A percentile compares a stretch with the other conserved stretches of the same genome.
Evolutionary conservation across 2,888 invertebrate genomes (phyloP).

Genomic region (Philonicus albiceps): DNA sequence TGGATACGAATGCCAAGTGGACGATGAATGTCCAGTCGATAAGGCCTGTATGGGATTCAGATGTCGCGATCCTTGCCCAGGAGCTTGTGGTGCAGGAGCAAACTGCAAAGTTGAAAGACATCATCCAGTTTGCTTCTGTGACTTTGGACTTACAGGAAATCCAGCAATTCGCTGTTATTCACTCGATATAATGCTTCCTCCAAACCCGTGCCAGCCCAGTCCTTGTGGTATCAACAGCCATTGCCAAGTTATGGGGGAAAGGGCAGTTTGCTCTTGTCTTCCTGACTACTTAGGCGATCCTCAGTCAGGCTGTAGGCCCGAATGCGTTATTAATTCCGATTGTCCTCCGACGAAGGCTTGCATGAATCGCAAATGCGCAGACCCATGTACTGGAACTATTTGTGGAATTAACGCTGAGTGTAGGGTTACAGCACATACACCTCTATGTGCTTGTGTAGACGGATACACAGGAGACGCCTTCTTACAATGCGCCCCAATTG

Average conservation of each 20-base stretch:
- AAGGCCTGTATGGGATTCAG: conserved; percentile 82
- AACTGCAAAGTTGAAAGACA: conserved; percentile 79
- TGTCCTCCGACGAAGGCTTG: conserved; percentile 79
- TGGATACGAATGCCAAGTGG: conserved; percentile 81
- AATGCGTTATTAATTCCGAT: conserved; percentile 84
- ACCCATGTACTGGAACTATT: conserved; percentile 76
- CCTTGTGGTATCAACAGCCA: conserved; percentile 83
- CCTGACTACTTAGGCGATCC: conserved; percentile 83
- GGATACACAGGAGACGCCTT: conserved; percentile 84
- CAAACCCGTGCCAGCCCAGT: conserved; percentile 75
- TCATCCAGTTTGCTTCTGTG: conserved; percentile 81
- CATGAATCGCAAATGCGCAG: conserved; percentile 75
- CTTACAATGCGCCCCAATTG: conserved; percentile 72
- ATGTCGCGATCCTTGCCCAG: conserved; percentile 84
- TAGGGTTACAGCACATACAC: conserved; percentile 80
- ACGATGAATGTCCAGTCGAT: conserved; percentile 77
- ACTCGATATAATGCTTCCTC: conserved; percentile 66
- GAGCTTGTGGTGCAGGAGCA: conserved; percentile 79
- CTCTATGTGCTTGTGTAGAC: conserved; percentile 80
- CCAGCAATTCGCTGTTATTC: conserved; percentile 77
- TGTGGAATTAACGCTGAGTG: conserved; percentile 86
- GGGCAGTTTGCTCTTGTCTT: conserved; percentile 80
- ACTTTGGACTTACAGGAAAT: conserved; percentile 77
- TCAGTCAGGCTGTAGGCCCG: conserved; percentile 76
- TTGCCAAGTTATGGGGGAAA: conserved; percentile 74